Percentiles rank a stretch among this genome's conserved stretches.
phyloP scores from a whole-genome alignment of 2,113 vertebrate species.

The Menura novaehollandiae region DNA sequence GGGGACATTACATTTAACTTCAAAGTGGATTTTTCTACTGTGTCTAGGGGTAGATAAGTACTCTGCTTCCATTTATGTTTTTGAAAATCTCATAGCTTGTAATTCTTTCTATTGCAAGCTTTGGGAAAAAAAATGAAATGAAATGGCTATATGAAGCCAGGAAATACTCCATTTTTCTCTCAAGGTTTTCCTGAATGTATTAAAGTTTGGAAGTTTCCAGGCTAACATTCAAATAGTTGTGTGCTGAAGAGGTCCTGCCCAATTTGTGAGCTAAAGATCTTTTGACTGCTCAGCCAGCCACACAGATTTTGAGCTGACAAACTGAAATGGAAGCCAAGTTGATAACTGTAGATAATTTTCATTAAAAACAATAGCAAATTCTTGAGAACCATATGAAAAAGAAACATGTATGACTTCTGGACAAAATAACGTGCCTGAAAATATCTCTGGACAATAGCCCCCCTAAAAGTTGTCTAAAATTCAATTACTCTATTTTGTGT shows the following conservation, averaged over 20 bases:
- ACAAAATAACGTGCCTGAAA: background rate
- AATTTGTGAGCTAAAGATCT: background rate
- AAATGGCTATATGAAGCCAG: background rate
- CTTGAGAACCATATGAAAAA: background rate
- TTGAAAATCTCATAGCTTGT: background rate
- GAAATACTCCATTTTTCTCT: background rate
- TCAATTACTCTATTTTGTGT: background rate
- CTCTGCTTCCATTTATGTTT: background rate
- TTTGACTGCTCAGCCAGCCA: background rate
- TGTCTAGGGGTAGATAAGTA: background rate
- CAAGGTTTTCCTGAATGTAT: background rate
- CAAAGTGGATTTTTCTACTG: background rate
- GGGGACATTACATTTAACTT: background rate
- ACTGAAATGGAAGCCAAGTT: background rate
- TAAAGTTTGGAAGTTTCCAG: background rate
- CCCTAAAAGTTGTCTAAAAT: background rate
- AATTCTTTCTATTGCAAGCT: background rate
- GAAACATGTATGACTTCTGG: background rate
- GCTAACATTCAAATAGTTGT: background rate
- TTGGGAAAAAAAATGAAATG: background rate
- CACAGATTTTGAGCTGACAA: background rate
- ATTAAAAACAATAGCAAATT: background rate
- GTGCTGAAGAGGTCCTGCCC: background rate
- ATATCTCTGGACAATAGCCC: fast-evolving
- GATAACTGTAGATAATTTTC: background rate